phyloP scores from a whole-genome alignment of 2,113 vertebrate species.

The Rhinoptilus africanus region DNA sequence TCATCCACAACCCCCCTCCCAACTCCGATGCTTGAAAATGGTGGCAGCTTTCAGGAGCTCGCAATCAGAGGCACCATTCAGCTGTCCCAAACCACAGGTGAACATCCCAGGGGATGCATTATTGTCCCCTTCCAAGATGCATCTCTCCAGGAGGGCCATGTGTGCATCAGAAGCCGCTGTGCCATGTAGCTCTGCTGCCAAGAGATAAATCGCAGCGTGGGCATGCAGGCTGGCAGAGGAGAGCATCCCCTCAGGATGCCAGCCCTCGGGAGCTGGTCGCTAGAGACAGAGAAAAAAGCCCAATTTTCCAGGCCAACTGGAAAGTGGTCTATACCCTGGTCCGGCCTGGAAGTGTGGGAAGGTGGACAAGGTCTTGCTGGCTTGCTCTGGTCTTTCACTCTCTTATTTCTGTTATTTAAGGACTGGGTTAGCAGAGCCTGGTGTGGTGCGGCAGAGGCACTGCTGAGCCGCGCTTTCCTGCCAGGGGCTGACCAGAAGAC shows the following conservation, averaged over 20 bases:
- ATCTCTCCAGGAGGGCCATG: background rate
- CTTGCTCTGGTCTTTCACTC: background rate
- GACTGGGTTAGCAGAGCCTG: background rate
- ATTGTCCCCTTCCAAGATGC: background rate
- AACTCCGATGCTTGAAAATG: accelerated
- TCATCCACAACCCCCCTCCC: background rate
- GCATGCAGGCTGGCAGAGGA: background rate
- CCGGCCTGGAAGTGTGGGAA: background rate
- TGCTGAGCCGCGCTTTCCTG: background rate
- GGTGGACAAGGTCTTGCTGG: background rate
- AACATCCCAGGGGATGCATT: background rate
- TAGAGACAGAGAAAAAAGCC: background rate
- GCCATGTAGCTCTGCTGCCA: background rate
- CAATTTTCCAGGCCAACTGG: background rate
- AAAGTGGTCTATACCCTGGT: accelerated
- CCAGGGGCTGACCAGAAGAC: background rate
- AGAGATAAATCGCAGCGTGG: background rate
- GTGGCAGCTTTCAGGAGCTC: background rate
- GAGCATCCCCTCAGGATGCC: background rate
- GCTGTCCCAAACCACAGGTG: background rate
- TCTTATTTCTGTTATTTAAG: background rate
- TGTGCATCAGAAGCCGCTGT: background rate
- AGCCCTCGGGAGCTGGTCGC: background rate
- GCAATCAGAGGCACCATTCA: background rate
- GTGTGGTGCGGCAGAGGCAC: accelerated